Percentiles rank a stretch among this genome's conserved stretches.
Evolutionary conservation across 2,888 invertebrate species (phyloP).

Genomic region (Drosophila trichaetosa): DNA sequence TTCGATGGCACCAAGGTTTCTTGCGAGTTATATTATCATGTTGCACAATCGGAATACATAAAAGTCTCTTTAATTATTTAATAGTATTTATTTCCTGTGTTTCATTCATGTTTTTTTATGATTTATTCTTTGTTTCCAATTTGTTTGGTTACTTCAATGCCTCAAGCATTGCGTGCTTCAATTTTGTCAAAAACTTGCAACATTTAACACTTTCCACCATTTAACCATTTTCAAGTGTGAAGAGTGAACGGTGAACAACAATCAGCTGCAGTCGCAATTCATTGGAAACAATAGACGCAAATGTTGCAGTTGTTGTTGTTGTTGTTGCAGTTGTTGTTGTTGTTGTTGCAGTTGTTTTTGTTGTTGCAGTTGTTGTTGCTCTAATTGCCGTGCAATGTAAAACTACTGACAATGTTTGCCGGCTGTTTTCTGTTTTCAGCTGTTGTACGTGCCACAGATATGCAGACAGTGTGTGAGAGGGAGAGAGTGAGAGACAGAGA

Average conservation of each 20-base stretch:
- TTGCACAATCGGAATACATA: background rate
- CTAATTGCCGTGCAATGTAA: constrained; percentile 60
- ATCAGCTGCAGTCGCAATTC: constrained; percentile 48
- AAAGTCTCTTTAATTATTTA: background rate
- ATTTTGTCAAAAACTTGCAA: constrained; percentile 28
- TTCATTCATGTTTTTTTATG: background rate
- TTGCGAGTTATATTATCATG: background rate
- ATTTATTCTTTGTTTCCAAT: background rate
- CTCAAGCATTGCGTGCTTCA: constrained; percentile 53
- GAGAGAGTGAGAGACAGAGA: background rate
- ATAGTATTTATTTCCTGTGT: too few relatives aligned
- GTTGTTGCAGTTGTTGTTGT: constrained; percentile 7
- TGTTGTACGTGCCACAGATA: constrained; percentile 26
- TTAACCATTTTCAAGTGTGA: constrained; percentile 34
- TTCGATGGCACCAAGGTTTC: background rate
- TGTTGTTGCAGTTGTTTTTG: constrained; percentile 10
- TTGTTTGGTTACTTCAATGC: background rate
- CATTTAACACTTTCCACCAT: constrained; percentile 6
- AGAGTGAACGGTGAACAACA: constrained; percentile 24
- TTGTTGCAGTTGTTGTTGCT: constrained; percentile 24
- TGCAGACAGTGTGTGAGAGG: background rate
- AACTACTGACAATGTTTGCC: constrained; percentile 46
- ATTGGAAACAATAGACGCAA: constrained; percentile 55
- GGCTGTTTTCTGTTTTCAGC: constrained; percentile 44
- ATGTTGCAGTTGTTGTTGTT: constrained; percentile 10